These are phyloP conservation scores for Manduca sexta DNA, from an alignment of 1,140 invertebrate species.

Conservation along the genomic window DNA sequence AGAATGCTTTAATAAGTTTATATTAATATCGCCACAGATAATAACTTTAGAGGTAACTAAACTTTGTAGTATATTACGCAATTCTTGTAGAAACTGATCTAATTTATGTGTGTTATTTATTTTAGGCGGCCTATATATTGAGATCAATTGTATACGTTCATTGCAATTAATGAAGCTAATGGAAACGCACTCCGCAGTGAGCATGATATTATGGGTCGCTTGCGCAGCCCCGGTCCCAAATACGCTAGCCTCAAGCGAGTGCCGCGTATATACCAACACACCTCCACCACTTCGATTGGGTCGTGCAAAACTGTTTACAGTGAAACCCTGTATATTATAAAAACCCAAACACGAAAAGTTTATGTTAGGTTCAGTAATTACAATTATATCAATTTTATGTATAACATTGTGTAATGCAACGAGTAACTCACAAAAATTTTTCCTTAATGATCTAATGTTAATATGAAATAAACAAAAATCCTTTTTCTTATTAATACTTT, in stretches of 20 bases:
- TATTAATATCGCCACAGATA: constrained; percentile 15
- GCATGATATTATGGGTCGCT: not conserved
- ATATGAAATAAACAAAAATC: constrained; percentile 8
- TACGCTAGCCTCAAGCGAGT: not conserved
- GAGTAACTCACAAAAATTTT: constrained; percentile 13
- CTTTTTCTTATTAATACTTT: constrained; percentile 1
- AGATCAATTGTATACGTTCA: constrained; percentile 2
- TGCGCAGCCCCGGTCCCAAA: not conserved
- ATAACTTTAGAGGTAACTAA: constrained; percentile 1
- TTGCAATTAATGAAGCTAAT: too few relatives aligned
- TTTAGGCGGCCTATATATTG: constrained; percentile 15
- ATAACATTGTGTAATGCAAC: constrained; percentile 1
- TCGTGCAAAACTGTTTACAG: constrained; percentile 4
- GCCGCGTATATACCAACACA: constrained; percentile 13
- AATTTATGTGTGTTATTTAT: constrained; percentile 8
- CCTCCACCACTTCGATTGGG: constrained; percentile 6
- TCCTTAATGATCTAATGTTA: constrained; percentile 14
- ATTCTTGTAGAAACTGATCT: constrained; percentile 3
- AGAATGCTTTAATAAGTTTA: constrained; percentile 10
- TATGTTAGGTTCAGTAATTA: constrained; percentile 13
- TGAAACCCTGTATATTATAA: constrained; percentile 8
- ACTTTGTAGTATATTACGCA: constrained; percentile 1
- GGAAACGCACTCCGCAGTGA: too few relatives aligned
- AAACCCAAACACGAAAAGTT: not conserved
- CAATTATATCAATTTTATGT: constrained; percentile 8